Evolutionary conservation across 2,113 vertebrate genomes (phyloP), one percentile per base, ranked within the genome.

Genomic region (Semnopithecus entellus): DNA sequence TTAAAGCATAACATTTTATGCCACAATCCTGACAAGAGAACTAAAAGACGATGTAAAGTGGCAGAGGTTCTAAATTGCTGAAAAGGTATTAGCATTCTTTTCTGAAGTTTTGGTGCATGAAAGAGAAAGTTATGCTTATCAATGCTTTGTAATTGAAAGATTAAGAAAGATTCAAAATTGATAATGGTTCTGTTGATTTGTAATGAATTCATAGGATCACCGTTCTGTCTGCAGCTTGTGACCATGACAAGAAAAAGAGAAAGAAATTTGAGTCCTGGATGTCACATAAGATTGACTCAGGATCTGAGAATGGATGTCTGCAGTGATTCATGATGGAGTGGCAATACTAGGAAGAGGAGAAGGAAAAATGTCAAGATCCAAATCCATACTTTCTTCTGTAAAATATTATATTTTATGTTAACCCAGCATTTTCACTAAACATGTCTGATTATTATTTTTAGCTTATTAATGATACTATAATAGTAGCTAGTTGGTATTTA

Each of bases 11-110:
- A 80, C 94, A 95, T 97, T 98, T 98, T 95, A 96, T 87, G 38
- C 90, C 81, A 88, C 96, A 98, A 98, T 97, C 84, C 68, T 95
- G 83, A 96, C 91, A 96, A 91, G 68, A 97, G 64, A 97, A 98
- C 89, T 98, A 94, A 97, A 98, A 92, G 70, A 97, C 13, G 17
- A 90, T 93, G 75, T 90, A 25, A 97, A 97, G 82, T 97, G 94
- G 94, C 93, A 98, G 97, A 97, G 78, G 81, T 94, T 98, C 83
- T 97, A 97, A 97, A 97, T 93, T 93, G 95, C 80, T 97, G 80
- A 72, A 96, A 75, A 98, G 57, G 90, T 95, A 97, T 97, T 96
- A 94, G 68, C 3, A 80, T 97, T 94, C 90, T 92, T 92, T 52
- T 92, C 86, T 90, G 92, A 89, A 96, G 45, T 94, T 96, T 0